Conservation (phyloP, 2,797 vertebrate genomes). For the Helarctos malayanus region DNA sequence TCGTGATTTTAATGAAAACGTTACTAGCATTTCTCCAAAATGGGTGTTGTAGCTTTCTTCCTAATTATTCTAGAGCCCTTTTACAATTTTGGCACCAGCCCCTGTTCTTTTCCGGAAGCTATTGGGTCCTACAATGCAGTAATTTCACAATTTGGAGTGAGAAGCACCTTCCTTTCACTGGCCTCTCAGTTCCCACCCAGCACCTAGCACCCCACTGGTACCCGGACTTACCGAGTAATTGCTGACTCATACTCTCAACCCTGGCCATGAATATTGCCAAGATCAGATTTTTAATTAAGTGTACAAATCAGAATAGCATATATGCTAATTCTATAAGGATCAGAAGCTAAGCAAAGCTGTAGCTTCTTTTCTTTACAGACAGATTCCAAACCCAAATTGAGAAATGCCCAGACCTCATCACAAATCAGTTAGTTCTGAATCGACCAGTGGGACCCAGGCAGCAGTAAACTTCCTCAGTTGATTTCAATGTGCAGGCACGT, state of each 20-base stretch:
- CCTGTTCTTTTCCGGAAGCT: neutral
- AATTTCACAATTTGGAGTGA: neutral
- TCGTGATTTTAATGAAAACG: conserved; percentile 13
- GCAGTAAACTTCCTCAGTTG: neutral
- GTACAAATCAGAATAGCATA: neutral
- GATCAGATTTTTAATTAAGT: neutral
- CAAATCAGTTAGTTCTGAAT: neutral
- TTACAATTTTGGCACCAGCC: neutral
- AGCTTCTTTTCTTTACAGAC: neutral
- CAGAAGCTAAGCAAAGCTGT: conserved; percentile 24
- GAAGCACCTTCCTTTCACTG: neutral
- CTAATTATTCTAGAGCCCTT: neutral
- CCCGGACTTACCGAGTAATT: neutral
- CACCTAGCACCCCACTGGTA: neutral
- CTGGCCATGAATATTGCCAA: neutral
- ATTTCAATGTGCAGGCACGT: neutral
- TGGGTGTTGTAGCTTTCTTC: neutral
- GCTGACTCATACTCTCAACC: neutral
- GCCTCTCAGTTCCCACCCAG: neutral
- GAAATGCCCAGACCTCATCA: neutral
- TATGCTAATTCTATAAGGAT: neutral
- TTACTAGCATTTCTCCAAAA: neutral
- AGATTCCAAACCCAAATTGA: conserved; percentile 33
- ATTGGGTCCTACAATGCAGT: neutral
- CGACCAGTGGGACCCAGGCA: neutral